phyloP scores from a whole-genome alignment of 92 coral and sea anemone genomes.

The Paramuricea clavata region DNA sequence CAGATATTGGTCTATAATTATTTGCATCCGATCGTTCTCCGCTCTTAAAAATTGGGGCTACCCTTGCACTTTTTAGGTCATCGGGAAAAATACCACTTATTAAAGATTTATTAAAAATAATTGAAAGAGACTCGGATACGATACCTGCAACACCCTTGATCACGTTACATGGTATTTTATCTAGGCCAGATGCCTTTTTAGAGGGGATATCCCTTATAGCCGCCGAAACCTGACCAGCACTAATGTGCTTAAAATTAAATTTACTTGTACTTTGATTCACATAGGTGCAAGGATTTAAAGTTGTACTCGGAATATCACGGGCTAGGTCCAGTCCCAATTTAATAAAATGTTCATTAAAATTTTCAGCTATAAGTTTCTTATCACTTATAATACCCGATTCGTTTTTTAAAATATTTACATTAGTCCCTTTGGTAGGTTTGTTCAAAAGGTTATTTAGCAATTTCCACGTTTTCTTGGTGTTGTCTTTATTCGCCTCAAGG shows the following conservation, averaged over 20 bases:
- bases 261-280: constrained; percentile 32
- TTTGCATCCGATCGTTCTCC: constrained; percentile 37
- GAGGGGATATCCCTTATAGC: constrained; percentile 34
- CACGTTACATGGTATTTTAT: constrained; percentile 48
- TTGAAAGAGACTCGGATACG: constrained; percentile 52
- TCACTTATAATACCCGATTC: not conserved
- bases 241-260: constrained; percentile 47
- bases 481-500: constrained; percentile 35
- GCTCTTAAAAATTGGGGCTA: constrained; percentile 55
- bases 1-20: constrained; percentile 35
- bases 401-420: not conserved
- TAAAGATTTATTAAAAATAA: constrained; percentile 49
- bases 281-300: constrained; percentile 30
- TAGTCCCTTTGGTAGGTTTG: not conserved
- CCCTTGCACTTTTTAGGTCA: constrained; percentile 41
- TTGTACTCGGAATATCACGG: constrained; percentile 16
- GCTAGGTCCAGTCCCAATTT: not conserved
- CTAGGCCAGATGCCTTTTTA: constrained; percentile 55
- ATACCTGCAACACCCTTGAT: constrained; percentile 56
- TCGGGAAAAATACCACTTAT: constrained; percentile 25
- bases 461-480: constrained; percentile 62
- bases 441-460: constrained; percentile 36
- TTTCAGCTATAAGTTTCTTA: not conserved
- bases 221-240: constrained; percentile 29
- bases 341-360: not conserved